Conservation (phyloP, 2,888 invertebrate species). For the Lepas anatifera region DNA sequence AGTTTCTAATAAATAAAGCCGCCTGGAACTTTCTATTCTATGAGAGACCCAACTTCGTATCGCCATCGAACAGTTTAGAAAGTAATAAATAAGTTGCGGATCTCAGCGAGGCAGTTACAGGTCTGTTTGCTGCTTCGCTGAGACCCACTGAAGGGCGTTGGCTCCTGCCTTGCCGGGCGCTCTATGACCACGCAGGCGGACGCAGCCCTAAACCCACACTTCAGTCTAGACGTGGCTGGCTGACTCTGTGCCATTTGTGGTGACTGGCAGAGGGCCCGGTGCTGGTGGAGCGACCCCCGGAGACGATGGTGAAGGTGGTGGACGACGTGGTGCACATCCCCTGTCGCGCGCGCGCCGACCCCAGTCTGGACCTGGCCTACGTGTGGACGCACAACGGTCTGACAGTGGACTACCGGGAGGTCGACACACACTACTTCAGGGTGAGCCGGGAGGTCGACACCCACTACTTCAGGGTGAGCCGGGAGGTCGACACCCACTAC, state of each 20-base stretch:
- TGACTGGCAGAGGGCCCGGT: constrained; percentile 51
- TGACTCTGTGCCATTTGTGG: not conserved
- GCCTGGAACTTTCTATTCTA: no score
- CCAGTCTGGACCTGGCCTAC: constrained; percentile 77
- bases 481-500: no score
- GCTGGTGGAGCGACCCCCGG: constrained; percentile 54
- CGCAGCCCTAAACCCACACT: no score
- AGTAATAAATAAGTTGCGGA: no score
- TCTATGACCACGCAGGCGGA: no score
- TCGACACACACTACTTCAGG: constrained; percentile 31
- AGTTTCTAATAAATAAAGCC: no score
- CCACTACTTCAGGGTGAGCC: no score
- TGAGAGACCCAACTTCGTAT: no score
- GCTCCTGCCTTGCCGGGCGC: not conserved
- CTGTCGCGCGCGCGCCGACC: constrained; percentile 74
- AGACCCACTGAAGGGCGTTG: not conserved
- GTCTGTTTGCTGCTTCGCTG: not conserved
- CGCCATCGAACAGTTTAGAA: no score
- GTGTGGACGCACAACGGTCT: constrained; percentile 84
- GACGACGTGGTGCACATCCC: constrained; percentile 57
- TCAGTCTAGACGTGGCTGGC: no score
- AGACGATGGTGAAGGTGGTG: constrained; percentile 52
- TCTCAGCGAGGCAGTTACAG: constrained; percentile 7
- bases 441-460: not conserved
- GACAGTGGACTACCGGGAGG: constrained; percentile 54